Percentiles rank a stretch among this genome's conserved stretches.
Conservation (phyloP, 2,113 vertebrate genomes). For the Sialia sialis region DNA sequence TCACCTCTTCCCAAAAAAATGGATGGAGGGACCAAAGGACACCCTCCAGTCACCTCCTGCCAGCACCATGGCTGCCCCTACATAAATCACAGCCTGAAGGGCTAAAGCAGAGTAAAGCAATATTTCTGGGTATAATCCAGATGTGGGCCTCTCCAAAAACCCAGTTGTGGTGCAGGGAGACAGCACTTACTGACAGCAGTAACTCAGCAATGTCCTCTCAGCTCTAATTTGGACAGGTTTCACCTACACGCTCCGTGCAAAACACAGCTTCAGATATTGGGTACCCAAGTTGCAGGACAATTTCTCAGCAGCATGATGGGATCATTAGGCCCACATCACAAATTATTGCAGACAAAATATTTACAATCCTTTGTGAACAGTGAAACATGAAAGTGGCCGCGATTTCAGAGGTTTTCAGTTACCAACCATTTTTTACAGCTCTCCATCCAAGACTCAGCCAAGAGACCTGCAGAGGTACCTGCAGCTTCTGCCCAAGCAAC, state of each 20-base stretch:
- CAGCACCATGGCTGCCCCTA: background rate
- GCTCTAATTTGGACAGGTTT: background rate
- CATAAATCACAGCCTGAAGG: background rate
- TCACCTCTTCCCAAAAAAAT: background rate
- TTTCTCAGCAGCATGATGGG: background rate
- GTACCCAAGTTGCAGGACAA: background rate
- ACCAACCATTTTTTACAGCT: background rate
- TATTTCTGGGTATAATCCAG: background rate
- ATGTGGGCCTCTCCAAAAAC: background rate
- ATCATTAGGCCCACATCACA: background rate
- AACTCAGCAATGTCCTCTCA: background rate
- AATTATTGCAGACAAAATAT: background rate
- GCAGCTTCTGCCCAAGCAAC: background rate
- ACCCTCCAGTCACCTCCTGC: background rate
- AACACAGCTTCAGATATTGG: background rate
- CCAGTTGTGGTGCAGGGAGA: background rate
- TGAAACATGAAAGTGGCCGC: rapidly evolving
- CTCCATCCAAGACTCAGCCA: background rate
- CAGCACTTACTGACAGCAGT: background rate
- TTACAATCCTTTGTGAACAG: background rate
- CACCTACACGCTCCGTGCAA: background rate
- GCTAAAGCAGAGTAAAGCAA: background rate
- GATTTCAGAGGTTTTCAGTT: background rate
- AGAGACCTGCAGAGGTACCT: background rate
- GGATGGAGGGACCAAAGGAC: background rate